Percentiles rank a stretch among this genome's conserved stretches.
Evolutionary conservation across 1,140 invertebrate species (phyloP).

Genomic region (Akabosia matsudoensis): DNA sequence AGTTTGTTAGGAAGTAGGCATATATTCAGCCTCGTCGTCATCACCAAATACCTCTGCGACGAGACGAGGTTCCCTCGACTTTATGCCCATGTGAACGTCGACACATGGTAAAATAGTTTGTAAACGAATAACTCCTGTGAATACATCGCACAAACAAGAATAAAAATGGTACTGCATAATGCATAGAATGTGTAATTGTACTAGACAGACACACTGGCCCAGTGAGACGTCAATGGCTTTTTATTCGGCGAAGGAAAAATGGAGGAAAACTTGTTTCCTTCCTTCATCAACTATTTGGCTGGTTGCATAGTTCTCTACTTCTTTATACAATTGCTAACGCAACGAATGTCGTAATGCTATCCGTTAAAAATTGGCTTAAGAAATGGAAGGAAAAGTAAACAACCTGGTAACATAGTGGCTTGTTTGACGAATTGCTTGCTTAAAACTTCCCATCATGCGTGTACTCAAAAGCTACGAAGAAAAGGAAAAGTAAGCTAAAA

Average conservation of each 20-base stretch:
- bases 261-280: constrained; percentile 3
- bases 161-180: not conserved
- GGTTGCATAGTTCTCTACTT: not conserved
- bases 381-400: constrained; percentile 3
- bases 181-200: not conserved
- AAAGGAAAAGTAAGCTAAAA: not conserved
- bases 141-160: not conserved
- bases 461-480: not conserved
- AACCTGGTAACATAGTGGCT: constrained; percentile 18
- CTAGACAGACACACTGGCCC: not conserved
- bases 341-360: too few relatives aligned
- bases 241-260: not conserved
- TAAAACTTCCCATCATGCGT: not conserved
- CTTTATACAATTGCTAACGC: not conserved
- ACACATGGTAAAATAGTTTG: not conserved
- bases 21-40: too few relatives aligned
- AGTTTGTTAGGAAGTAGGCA: not conserved
- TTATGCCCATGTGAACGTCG: not conserved
- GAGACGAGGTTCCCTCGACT: too few relatives aligned
- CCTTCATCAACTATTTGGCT: constrained; percentile 17
- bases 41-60: not conserved
- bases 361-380: not conserved
- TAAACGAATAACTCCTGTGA: not conserved
- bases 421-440: constrained; percentile 12
- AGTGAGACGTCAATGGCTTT: not conserved